Evolutionary conservation across 2,113 vertebrate genomes (phyloP), one percentile per base, ranked within the genome.

Genomic region (Calyptommatus sinebrachiatus): DNA sequence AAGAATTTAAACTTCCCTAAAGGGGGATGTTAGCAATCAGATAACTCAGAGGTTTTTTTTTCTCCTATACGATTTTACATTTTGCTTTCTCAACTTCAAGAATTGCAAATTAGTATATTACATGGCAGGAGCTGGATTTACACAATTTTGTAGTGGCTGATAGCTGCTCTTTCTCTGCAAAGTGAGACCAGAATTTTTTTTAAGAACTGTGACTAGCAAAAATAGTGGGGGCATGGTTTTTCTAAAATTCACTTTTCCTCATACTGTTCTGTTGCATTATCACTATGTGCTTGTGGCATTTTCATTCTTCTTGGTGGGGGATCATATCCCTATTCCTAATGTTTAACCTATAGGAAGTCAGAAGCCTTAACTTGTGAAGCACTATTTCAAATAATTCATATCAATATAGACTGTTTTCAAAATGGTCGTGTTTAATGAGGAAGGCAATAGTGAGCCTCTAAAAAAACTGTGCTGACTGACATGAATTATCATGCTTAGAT

Each of bases 401-500:
- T 0, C 68, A 29, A 41, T 29, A 62, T 28, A 14, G 65, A 46
- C 9, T 48, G 7, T 12, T 28, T 46, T 24, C 41, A 53, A 72
- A 84, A 71, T n/a, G 75, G 83, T 84, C 87, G n/a, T 83, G 87
- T 87, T 76, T 31, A 72, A 88, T 79, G 77, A 86, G 79, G 74
- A 81, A 87, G 82, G 77, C 14, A 26, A 83, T 82, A 88, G 11
- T 80, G 77, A 78, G 89, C 83, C 74, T 66, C 29, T 28, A 28
- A 28, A 21, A 16, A 86, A 90, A 78, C 35, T 28, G 69, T 78
- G 88, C 77, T 89, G 81, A 35, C 85, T 77, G 74, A 79, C 85
- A 85, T 76, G 87, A 80, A 89, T 86, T 82, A 89, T 87, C 89
- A 72, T 77, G 81, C 89, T 92, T 86, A 90, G 82, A 85, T 93